phyloP scores from a whole-genome alignment of 2,113 vertebrate genomes.

The Cranoglanis bouderius region DNA sequence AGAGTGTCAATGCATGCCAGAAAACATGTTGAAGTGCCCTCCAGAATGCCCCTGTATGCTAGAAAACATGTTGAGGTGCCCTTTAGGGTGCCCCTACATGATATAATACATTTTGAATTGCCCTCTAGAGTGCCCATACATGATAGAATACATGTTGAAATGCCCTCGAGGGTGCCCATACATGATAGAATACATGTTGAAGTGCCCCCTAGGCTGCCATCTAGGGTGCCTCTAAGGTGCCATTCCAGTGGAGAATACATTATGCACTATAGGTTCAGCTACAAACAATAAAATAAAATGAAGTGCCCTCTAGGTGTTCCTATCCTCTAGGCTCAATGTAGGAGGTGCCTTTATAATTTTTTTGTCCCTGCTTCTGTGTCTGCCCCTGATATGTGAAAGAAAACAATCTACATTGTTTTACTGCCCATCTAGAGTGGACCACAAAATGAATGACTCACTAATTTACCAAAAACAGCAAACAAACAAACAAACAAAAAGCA shows the following conservation, averaged over 20 bases:
- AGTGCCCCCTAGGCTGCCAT: background rate
- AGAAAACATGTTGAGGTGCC: background rate
- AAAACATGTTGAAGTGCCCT: background rate
- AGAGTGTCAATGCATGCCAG: background rate
- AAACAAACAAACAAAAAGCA: background rate
- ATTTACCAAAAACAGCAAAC: background rate
- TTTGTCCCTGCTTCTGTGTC: background rate
- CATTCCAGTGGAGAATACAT: background rate
- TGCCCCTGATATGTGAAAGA: background rate
- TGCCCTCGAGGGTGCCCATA: background rate
- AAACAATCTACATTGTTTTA: background rate
- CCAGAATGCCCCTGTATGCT: background rate
- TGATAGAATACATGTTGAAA: background rate
- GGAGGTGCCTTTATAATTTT: background rate
- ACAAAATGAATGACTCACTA: background rate
- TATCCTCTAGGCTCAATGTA: background rate
- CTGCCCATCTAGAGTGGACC: background rate
- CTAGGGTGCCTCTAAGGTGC: background rate
- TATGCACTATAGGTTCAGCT: background rate
- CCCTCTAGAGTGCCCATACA: background rate
- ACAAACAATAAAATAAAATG: background rate
- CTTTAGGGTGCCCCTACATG: too few species aligned
- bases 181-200: background rate
- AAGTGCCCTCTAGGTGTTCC: background rate
- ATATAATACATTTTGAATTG: background rate